A percentile compares a stretch with the other conserved stretches of the same genome.
These are phyloP conservation scores for Rissa tridactyla DNA, from an alignment of 2,113 vertebrate genomes.

Conservation along the genomic window DNA sequence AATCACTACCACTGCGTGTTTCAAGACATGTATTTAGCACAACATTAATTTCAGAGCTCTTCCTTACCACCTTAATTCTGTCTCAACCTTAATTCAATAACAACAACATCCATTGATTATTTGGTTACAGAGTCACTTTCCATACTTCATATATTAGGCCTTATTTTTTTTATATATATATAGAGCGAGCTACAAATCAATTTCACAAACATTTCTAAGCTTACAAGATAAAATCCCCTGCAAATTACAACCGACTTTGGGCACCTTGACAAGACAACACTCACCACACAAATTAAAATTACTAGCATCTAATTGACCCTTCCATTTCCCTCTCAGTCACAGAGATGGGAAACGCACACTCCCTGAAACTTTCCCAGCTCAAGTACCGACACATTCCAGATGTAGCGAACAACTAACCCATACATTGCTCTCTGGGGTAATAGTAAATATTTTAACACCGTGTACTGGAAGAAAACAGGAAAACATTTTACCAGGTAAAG, in stretches of 20 bases:
- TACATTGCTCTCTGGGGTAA: not conserved
- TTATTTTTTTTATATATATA: not conserved
- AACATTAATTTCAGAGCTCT: not conserved
- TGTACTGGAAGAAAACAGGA: not conserved
- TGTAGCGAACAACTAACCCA: not conserved
- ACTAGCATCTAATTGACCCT: not conserved
- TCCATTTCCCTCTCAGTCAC: not conserved
- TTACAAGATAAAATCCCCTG: not conserved
- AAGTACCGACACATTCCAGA: not conserved
- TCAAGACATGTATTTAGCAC: not conserved
- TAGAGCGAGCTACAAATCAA: not conserved
- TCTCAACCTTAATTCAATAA: not conserved
- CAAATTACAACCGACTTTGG: not conserved
- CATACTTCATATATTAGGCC: not conserved
- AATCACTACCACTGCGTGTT: not conserved
- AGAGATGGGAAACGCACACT: not conserved
- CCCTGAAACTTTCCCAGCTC: not conserved
- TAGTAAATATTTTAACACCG: not conserved
- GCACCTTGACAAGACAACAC: not conserved
- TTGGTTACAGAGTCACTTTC: not conserved
- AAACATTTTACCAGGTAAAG: not conserved
- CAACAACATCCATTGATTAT: not conserved
- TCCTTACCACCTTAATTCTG: not conserved
- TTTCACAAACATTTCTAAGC: not conserved
- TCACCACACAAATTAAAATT: not conserved